Base-by-base conservation (phyloP, 2,888 invertebrate genomes). In the Pinctada fucata region DNA sequence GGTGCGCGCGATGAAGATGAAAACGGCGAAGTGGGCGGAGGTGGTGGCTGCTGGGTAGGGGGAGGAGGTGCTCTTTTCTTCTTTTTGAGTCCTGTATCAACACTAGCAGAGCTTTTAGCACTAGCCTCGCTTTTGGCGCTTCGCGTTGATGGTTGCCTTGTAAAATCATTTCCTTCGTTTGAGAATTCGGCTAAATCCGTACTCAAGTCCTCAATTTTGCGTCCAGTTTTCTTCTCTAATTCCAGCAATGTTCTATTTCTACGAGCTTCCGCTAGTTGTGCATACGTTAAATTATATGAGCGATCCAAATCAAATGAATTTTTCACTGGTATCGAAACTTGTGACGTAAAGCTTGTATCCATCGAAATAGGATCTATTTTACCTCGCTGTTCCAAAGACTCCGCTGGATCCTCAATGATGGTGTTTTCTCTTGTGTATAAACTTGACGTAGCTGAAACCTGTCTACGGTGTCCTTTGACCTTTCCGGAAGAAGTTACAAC, bases 261-360 rank as follows among this genome's bases (percentile, higher is more conserved):
- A 13, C 90, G 81, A 66, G 85, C 84, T 73, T 89, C 90, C 3
- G 89, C 88, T 75, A 90, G 83, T 82, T 90, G 90, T 6, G 88
- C 89, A 80, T 90, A 90, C 6, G 90, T 90, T 70, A 89, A 78
- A 77, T 89, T 87, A 73, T 88, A 84, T 8, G 87, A 87, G 69
- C 87, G 86, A 77, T 89, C 89, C 79, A 89, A 78, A 63, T 88
- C 86, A 81, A 89, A 90, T 16, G 86, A 85, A 79, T 84, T 88
- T 78, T 88, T 86, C 49, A 87, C 83, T 16, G 90, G 90, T 16
- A 90, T 83, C 13, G 89, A 89, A 13, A 86, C 82, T 50, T 84
- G 84, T 58, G 82, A 83, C 72, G 83, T 85, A 8, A 83, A 81
- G 76, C 83, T 83, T 13, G 69, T 68, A 79, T 83, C 82, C 77